Conservation (phyloP, 1,140 invertebrate species). For the Eurosta solidaginis region DNA sequence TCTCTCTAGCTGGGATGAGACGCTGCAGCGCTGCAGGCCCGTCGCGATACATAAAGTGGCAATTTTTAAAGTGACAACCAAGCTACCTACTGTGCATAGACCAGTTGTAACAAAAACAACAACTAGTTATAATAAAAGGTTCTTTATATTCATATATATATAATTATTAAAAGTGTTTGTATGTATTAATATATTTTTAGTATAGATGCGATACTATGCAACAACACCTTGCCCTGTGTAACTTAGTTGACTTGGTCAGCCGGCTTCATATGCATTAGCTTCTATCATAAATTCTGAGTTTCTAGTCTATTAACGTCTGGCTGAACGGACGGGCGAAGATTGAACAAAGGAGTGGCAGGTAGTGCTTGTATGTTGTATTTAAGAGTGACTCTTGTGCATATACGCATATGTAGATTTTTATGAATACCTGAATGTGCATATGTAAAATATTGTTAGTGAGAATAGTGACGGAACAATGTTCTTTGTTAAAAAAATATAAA, state of each 20-base stretch:
- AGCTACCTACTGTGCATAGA: neutral
- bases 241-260: neutral
- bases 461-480: neutral
- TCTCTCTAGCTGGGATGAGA: neutral
- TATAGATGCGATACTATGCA: neutral
- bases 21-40: neutral
- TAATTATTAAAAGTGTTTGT: neutral
- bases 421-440: neutral
- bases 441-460: neutral
- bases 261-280: neutral
- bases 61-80: neutral
- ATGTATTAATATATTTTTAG: neutral
- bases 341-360: neutral
- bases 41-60: conserved; percentile 10
- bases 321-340: neutral
- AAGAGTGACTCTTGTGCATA: too few species aligned
- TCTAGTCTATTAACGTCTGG: conserved; percentile 19
- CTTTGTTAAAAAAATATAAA: too few species aligned
- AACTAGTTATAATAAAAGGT: neutral
- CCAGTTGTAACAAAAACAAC: neutral
- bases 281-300: conserved; percentile 13
- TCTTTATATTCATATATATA: neutral
- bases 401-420: too few species aligned
- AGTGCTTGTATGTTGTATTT: neutral
- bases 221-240: conserved; percentile 7